Percentiles rank a stretch among this genome's conserved stretches.
Evolutionary conservation across 2,113 vertebrate genomes (phyloP).

Genomic region (Microtus montanus): DNA sequence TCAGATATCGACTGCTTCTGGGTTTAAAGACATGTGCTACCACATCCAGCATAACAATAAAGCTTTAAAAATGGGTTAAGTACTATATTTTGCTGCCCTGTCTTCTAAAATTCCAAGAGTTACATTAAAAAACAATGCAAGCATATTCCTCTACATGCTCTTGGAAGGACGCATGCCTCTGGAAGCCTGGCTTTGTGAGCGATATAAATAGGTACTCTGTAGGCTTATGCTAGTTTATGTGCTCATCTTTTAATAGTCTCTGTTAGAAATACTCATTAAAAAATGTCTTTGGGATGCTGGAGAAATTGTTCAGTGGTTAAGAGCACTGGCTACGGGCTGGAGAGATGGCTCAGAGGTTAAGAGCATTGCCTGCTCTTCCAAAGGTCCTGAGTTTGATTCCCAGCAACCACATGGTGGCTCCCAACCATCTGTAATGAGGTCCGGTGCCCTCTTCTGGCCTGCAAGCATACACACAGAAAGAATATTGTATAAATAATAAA

Average conservation of each 20-base stretch:
- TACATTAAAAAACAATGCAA: background rate
- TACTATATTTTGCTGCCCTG: background rate
- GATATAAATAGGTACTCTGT: no score
- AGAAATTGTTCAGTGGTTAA: background rate
- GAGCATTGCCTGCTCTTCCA: no score
- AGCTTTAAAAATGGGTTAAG: background rate
- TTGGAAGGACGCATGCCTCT: background rate
- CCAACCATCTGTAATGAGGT: no score
- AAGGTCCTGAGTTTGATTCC: no score
- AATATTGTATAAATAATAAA: no score
- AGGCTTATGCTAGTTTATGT: background rate
- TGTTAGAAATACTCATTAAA: background rate
- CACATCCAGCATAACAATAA: no score
- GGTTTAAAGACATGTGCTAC: background rate
- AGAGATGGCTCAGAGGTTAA: background rate
- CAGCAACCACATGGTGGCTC: no score
- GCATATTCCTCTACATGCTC: background rate
- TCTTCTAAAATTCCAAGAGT: background rate
- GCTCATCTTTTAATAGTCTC: background rate
- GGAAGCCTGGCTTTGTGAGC: background rate
- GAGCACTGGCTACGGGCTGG: background rate
- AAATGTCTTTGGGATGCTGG: background rate
- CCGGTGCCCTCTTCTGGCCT: no score
- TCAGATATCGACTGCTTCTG: background rate
- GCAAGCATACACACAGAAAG: no score